Evolutionary conservation across 2,113 vertebrate genomes (phyloP), one percentile per base, ranked within the genome.

Genomic region (Meleagris gallopavo): DNA sequence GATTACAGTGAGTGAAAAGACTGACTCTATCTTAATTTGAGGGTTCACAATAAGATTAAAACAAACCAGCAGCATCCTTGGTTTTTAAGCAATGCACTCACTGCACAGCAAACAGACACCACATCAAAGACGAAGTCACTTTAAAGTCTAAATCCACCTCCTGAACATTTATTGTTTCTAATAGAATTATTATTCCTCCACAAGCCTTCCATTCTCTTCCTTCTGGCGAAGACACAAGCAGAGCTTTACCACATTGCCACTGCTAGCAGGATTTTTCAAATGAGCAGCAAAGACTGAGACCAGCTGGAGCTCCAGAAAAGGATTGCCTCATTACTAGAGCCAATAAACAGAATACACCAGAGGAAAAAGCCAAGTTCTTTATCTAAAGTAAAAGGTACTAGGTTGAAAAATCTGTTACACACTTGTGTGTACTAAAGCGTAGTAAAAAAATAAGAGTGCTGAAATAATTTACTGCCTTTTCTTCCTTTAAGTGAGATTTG

Each of bases 21-120:
- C 1, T 5, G 57, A 57, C 81, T 29, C 1, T 62, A 82, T 79
- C 75, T 80, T 96, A 91, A 91, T 95, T 91, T 85, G 43, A 86
- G 64, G 76, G 48, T 83, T 94, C 85, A 86, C 38, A 86, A 2
- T 82, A 94, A 80, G 38, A 89, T 83, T 91, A 86, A 83, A 95
- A 77, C 21, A 83, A 95, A 55, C 60, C 50, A 94, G 72, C 19
- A 86, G 41, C 62, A 79, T 57, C 40, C 36, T 69, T 82, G 41
- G 52, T 27, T 79, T 92, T 65, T 32, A 76, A 76, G 70, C 54
- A 86, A 48, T 50, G 36, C 16, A 88, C 19, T 67, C 38, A 38
- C 22, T 60, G 32, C 60, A 69, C 4, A 91, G 60, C 60, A 95
- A 84, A 75, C 14, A 64, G 46, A 83, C 16, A 82, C 74, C 90